phyloP scores from a whole-genome alignment of 30 jellyfish, hydroid and myxozoan genomes.

The Aurelia sp. region DNA sequence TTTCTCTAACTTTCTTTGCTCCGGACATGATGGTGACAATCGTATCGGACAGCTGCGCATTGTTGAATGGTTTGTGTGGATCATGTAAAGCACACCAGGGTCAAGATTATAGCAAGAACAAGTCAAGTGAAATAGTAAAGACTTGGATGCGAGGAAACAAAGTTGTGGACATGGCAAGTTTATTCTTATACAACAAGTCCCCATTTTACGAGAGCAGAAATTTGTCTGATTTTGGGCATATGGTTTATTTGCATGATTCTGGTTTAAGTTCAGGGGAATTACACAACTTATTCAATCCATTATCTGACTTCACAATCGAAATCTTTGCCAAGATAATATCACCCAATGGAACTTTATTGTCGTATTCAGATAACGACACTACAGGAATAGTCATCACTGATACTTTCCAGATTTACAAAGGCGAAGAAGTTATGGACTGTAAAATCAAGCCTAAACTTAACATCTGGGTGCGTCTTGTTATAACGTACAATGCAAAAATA shows the following conservation, averaged over 20 bases:
- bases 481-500: slow-evolving; percentile 33
- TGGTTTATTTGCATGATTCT: slow-evolving; percentile 32
- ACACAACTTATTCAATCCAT: slow-evolving; percentile 19
- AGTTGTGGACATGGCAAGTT: slow-evolving; percentile 1
- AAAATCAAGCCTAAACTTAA: slow-evolving; percentile 42
- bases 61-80: slow-evolving; percentile 48
- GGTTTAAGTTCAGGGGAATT: slow-evolving; percentile 47
- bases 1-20: slow-evolving; percentile 24
- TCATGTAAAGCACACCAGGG: slow-evolving; percentile 20
- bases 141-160: not conserved
- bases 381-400: slow-evolving; percentile 50
- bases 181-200: slow-evolving; percentile 17
- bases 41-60: slow-evolving; percentile 21
- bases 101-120: not conserved
- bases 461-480: slow-evolving; percentile 55
- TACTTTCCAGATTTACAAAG: slow-evolving; percentile 29
- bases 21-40: slow-evolving; percentile 36
- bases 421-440: slow-evolving; percentile 16
- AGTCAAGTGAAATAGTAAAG: not conserved
- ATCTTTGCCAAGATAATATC: slow-evolving; percentile 38
- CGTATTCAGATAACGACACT: slow-evolving; percentile 26
- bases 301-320: slow-evolving; percentile 60
- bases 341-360: slow-evolving; percentile 52
- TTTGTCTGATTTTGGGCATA: slow-evolving; percentile 32
- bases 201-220: slow-evolving; percentile 51